Evolutionary conservation across 2,113 vertebrate genomes (phyloP), one percentile per base, ranked within the genome.

Genomic region (Poeciliopsis prolifica): DNA sequence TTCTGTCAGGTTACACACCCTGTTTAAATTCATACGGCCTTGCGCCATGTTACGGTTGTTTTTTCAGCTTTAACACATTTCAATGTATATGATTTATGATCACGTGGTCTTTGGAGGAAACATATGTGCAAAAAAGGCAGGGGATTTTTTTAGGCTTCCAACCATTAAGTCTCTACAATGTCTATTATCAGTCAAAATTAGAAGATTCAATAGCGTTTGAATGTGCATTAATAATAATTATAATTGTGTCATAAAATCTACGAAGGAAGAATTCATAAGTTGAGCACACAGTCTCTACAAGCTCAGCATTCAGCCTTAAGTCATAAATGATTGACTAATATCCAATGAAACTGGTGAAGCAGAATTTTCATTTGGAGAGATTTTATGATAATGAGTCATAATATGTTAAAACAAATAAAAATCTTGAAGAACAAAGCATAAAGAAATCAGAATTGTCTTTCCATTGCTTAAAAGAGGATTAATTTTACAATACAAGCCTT

Each of bases 21-120:
- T 80, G 86, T 81, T 87, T 78, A 79, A 65, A 74, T 67, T 58
- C n/a, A 1, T 17, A 9, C 67, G 68, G 61, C 72, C 67, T 13
- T 66, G 63, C 0, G 48, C 37, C 42, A 62, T 68, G 85, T 80
- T 86, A 68, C 70, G 85, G 37, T 74, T 90, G 76, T 91, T 91
- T 80, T 81, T 75, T 86, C 89, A 90, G 89, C 89, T 92, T 89
- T 82, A 88, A 87, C 74, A 28, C 81, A 88, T 86, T 58, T 68
- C 70, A 68, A 12, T 24, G 69, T 28, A 80, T 77, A 65, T 82
- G 75, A 90, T 87, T 89, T 87, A 89, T 72, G 86, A 83, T 78
- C 63, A 10, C 69, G 29, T 4, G 60, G 78, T 73, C 87, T 86
- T 88, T 72, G 61, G 75, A 58, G 11, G 63, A 19, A 3, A 67